phyloP scores from a whole-genome alignment of 92 coral and sea anemone genomes.

The Hydrozoanthus gracilis region DNA sequence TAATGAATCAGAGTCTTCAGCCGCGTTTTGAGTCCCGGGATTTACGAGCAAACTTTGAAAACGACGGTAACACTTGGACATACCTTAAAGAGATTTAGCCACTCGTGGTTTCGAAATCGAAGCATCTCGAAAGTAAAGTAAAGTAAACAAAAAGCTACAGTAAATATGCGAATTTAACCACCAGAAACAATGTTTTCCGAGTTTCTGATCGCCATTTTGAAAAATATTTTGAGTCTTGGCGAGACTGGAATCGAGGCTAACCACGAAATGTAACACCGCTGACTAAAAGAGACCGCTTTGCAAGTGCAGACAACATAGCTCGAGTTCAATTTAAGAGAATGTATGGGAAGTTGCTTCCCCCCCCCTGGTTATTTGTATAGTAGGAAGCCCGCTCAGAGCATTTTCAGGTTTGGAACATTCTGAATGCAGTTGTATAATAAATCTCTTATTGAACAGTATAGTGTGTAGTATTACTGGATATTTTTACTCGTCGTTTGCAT shows the following conservation, averaged over 20 bases:
- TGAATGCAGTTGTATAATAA: no score
- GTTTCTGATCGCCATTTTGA: constrained; percentile 14
- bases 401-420: no score
- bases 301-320: constrained; percentile 8
- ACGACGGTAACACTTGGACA: constrained; percentile 6
- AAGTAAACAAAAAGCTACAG: neutral
- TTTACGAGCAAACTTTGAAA: constrained; percentile 3
- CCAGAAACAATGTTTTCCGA: constrained; percentile 13
- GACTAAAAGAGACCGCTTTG: constrained; percentile 15
- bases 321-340: no score
- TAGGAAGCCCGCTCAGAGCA: no score
- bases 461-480: no score
- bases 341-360: constrained; percentile 21
- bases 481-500: no score
- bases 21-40: constrained; percentile 4
- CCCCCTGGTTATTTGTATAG: neutral
- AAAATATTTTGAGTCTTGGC: constrained; percentile 3
- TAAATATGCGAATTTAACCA: constrained; percentile 23
- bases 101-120: constrained; percentile 12
- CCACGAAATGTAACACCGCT: constrained; percentile 24
- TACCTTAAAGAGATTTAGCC: constrained; percentile 1
- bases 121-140: constrained; percentile 11
- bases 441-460: no score
- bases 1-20: neutral
- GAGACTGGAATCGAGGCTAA: constrained; percentile 18